Evolutionary conservation across 1,140 invertebrate species (phyloP).

Genomic region (Lepidotrigona ventralis): DNA sequence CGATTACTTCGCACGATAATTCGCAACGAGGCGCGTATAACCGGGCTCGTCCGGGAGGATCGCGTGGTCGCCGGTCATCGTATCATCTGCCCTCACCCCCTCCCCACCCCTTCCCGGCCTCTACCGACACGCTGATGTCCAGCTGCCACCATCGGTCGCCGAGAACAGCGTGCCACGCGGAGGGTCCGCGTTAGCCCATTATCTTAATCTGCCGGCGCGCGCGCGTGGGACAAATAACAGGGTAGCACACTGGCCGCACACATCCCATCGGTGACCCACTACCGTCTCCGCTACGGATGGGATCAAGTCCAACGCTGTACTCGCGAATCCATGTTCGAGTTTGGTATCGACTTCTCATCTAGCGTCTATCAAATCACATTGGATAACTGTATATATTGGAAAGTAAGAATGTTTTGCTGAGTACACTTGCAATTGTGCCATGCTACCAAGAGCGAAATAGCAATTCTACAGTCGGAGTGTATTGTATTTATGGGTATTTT

Average conservation of each 20-base stretch:
- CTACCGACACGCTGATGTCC: conserved; percentile 26
- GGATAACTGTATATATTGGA: too few species aligned
- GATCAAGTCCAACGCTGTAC: too few species aligned
- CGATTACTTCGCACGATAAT: conserved; percentile 64
- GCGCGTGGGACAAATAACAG: conserved; percentile 66
- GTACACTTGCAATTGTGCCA: too few species aligned
- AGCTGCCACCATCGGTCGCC: conserved; percentile 34
- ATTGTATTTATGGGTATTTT: too few species aligned
- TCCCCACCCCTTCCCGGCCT: background rate
- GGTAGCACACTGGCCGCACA: conserved; percentile 32
- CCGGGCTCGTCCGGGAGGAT: conserved; percentile 49
- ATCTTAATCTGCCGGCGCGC: conserved; percentile 64
- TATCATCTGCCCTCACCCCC: conserved; percentile 50
- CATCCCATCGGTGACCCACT: background rate
- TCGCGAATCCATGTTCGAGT: too few species aligned
- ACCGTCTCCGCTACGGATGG: background rate
- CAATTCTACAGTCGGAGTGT: too few species aligned
- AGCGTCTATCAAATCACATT: too few species aligned
- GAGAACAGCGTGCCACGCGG: conserved; percentile 23
- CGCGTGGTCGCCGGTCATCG: conserved; percentile 64
- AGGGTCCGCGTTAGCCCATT: conserved; percentile 64
- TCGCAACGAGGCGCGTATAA: conserved; percentile 49
- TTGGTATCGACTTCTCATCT: too few species aligned
- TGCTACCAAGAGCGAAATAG: too few species aligned
- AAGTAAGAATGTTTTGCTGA: too few species aligned